Evolutionary conservation across 2,113 vertebrate species (phyloP).

Genomic region (Chaetodon trifascialis): DNA sequence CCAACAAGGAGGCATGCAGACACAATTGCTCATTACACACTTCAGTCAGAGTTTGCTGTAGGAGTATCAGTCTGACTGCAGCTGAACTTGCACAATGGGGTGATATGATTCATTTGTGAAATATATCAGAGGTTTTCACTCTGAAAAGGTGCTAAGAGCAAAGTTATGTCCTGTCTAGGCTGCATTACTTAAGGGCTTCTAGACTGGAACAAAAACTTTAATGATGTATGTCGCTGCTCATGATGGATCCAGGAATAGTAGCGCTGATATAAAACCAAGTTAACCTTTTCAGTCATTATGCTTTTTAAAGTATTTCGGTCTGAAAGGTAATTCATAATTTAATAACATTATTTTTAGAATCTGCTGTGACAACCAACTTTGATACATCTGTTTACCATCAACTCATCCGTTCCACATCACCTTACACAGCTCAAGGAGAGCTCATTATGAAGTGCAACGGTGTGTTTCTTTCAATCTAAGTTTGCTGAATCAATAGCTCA

Average conservation of each 20-base stretch:
- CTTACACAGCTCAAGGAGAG: slow-evolving; percentile 25
- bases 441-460: slow-evolving; percentile 47
- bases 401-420: slow-evolving; percentile 23
- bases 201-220: slow-evolving; percentile 47
- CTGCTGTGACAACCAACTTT: background rate
- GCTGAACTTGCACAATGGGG: slow-evolving; percentile 33
- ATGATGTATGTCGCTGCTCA: slow-evolving; percentile 60
- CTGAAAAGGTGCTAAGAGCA: slow-evolving; percentile 65
- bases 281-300: slow-evolving; percentile 6
- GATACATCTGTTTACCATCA: slow-evolving; percentile 33
- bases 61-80: slow-evolving; percentile 29
- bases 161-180: slow-evolving; percentile 67
- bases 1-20: background rate
- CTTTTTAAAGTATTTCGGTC: background rate
- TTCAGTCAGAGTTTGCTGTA: slow-evolving; percentile 21
- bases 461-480: slow-evolving; percentile 45
- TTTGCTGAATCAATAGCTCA: slow-evolving; percentile 55
- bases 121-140: slow-evolving; percentile 41
- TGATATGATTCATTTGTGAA: slow-evolving; percentile 51
- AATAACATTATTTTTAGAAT: slow-evolving; percentile 2
- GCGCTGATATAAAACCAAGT: slow-evolving; percentile 2
- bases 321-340: slow-evolving; percentile 19
- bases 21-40: slow-evolving; percentile 25
- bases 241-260: slow-evolving; percentile 48
- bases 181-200: slow-evolving; percentile 40